Evolutionary conservation across 2,797 vertebrate species (phyloP).

Genomic region (Betta splendens): DNA sequence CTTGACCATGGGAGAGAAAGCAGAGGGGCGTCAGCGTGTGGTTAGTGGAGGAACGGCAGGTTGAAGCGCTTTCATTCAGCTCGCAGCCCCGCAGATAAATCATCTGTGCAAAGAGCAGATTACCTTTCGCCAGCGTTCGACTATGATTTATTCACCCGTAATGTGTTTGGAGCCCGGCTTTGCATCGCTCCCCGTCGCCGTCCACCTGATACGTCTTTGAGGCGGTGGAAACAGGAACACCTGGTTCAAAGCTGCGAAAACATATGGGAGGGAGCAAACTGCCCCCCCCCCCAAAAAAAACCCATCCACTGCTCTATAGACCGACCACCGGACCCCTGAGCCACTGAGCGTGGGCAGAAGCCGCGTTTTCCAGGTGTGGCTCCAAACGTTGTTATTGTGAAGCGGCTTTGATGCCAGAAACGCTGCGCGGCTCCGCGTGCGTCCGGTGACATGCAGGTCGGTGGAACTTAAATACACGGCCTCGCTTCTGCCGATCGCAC

Average conservation of each 20-base stretch:
- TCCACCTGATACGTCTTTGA: conserved; percentile 43
- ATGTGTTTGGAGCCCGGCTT: conserved; percentile 6
- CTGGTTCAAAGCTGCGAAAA: conserved; percentile 32
- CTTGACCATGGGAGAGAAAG: no score
- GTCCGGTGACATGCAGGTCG: not conserved
- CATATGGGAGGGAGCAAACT: conserved; percentile 13
- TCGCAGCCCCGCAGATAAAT: not conserved
- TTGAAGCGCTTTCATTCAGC: conserved; percentile 3
- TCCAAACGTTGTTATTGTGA: conserved; percentile 1
- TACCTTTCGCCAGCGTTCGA: conserved; percentile 7
- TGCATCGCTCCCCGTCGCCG: conserved; percentile 31
- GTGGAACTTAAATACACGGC: conserved; percentile 11
- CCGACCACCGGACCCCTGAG: not conserved
- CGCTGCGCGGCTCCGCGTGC: conserved; percentile 1
- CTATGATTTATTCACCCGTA: conserved; percentile 27
- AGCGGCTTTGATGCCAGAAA: not conserved
- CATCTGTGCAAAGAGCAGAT: not conserved
- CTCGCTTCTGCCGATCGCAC: conserved; percentile 12
- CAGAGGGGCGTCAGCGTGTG: no score
- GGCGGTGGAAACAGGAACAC: conserved; percentile 35
- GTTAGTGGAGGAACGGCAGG: no score
- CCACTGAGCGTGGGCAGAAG: not conserved
- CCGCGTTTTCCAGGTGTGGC: conserved; percentile 1
- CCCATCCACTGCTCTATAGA: no score
- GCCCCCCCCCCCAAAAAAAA: no score